Evolutionary conservation across 2,797 vertebrate genomes (phyloP).

Genomic region (Anolis apletophallus): DNA sequence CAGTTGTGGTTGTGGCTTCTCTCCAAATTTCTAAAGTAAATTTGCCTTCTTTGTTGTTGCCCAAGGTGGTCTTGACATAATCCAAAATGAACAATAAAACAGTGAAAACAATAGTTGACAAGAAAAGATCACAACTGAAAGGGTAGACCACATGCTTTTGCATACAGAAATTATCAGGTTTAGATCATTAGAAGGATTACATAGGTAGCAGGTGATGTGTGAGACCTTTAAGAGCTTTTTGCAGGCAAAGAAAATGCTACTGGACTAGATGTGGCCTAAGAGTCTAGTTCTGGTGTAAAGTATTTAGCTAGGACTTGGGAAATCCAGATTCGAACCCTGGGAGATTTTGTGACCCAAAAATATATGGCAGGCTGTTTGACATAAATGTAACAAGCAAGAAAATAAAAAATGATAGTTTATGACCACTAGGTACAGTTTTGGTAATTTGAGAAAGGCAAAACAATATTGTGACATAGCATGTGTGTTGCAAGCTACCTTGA

Average conservation of each 20-base stretch:
- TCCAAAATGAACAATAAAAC: not conserved
- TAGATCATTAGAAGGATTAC: not conserved
- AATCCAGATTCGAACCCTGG: no score
- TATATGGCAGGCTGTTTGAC: no score
- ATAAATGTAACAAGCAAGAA: not conserved
- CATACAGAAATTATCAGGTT: not conserved
- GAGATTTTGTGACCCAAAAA: no score
- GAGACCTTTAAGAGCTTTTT: not conserved
- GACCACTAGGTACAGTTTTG: slow-evolving; percentile 21
- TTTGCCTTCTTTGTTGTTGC: not conserved
- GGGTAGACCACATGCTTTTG: not conserved
- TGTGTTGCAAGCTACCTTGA: no score
- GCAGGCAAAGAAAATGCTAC: not conserved
- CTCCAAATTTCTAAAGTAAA: not conserved
- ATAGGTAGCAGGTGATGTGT: not conserved
- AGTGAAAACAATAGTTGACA: not conserved
- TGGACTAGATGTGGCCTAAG: not conserved
- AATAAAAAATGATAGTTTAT: not conserved
- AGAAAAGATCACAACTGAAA: not conserved
- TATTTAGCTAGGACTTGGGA: not conserved
- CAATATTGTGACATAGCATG: not conserved
- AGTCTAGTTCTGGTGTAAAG: not conserved
- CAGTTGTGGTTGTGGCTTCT: not conserved
- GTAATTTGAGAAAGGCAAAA: not conserved
- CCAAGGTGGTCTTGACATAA: not conserved